These are phyloP conservation scores for Beris morrisii DNA, from an alignment of 2,888 invertebrate species.

Conservation along the genomic window DNA sequence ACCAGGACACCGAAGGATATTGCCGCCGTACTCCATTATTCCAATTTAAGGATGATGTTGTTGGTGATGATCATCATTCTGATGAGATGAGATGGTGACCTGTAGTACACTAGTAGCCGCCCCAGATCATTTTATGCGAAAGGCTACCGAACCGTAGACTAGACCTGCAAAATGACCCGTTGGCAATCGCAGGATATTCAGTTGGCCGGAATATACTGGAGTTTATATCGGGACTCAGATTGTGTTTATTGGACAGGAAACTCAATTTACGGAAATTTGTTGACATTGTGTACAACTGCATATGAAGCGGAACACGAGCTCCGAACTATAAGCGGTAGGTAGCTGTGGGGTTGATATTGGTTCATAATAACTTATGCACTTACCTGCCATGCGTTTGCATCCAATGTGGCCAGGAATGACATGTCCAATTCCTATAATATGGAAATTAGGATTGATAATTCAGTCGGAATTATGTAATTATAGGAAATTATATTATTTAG, in stretches of 20 bases:
- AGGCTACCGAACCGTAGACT: too few relatives aligned
- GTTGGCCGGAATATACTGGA: neutral
- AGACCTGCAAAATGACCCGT: too few relatives aligned
- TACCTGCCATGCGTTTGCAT: slow-evolving; percentile 61
- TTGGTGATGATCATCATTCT: neutral
- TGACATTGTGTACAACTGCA: slow-evolving; percentile 36
- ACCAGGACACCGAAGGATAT: neutral
- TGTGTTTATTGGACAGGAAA: slow-evolving; percentile 43
- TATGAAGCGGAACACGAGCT: slow-evolving; percentile 13
- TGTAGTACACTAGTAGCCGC: neutral
- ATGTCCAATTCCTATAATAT: slow-evolving; percentile 55
- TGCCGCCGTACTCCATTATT: slow-evolving; percentile 1
- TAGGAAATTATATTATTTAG: too few relatives aligned
- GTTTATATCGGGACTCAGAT: slow-evolving; percentile 36
- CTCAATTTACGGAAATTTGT: slow-evolving; percentile 39
- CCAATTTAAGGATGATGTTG: neutral
- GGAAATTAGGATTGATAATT: neutral
- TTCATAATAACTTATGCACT: slow-evolving; percentile 40
- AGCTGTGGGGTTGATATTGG: neutral
- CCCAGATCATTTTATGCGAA: neutral
- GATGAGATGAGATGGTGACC: neutral
- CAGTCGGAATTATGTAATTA: neutral
- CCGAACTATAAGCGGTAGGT: too few relatives aligned
- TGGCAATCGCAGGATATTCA: slow-evolving; percentile 1
- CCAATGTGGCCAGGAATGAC: slow-evolving; percentile 60